phyloP scores from a whole-genome alignment of 2,888 invertebrate genomes.

The Allophyes oxyacanthae region DNA sequence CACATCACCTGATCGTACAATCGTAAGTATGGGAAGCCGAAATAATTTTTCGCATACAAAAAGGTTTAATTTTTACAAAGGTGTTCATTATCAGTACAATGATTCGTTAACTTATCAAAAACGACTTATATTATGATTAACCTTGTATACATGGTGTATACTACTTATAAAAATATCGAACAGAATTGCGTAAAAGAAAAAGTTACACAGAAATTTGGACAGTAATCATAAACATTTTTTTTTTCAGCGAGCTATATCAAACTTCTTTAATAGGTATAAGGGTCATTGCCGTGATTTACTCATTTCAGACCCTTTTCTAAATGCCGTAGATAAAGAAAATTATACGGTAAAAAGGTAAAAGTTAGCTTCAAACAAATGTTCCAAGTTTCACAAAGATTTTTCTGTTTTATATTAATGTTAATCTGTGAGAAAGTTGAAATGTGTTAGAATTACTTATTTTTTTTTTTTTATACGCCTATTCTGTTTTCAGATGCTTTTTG shows the following conservation, averaged over 20 bases:
- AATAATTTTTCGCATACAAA: too few species aligned
- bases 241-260: conserved; percentile 2
- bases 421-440: conserved; percentile 38
- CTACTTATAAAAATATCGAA: too few species aligned
- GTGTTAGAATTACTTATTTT: conserved; percentile 18
- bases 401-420: conserved; percentile 35
- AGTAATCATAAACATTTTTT: conserved; percentile 29
- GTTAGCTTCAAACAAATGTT: conserved; percentile 32
- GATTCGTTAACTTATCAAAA: too few species aligned
- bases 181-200: too few species aligned
- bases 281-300: conserved; percentile 25
- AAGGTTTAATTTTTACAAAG: too few species aligned
- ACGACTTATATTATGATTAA: too few species aligned
- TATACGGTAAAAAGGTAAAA: conserved; percentile 31
- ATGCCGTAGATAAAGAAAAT: conserved; percentile 40
- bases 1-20: too few species aligned
- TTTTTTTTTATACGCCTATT: conserved; percentile 18
- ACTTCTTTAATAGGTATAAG: conserved; percentile 18
- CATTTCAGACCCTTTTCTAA: conserved; percentile 35
- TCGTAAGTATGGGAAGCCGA: too few species aligned
- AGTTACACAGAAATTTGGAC: conserved; percentile 8
- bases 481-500: background rate
- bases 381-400: conserved; percentile 39
- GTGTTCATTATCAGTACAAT: too few species aligned
- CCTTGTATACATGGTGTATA: too few species aligned